Base-by-base conservation (phyloP, 2,888 invertebrate species). In the Ypsolopha sequella region DNA sequence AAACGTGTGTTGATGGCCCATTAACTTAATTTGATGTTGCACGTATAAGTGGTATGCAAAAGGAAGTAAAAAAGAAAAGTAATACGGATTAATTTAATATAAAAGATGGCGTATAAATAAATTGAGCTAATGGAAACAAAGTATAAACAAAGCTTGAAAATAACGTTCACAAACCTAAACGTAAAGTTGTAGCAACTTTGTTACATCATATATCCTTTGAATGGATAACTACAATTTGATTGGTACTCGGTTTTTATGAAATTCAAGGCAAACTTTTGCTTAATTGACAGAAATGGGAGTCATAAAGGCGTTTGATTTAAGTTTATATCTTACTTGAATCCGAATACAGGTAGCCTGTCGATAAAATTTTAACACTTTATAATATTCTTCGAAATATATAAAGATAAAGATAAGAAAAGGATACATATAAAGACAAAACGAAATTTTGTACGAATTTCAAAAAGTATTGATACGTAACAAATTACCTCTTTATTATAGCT, bases 1-100 rank as follows among this genome's bases (percentile, higher is more conserved):
- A 54, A 48, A 56, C 13, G 41, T 50, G 52, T 61, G 61, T 61
- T 64, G 60, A 63, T 60, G 60, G 57, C 53, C 53, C 57, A 53
- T 66, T 63, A 60, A 63, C 56, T 53, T 56, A 60, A 61, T 64
- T 62, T 61, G 62, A 59, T 56, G 52, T 61, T 24, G 24, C 24
- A 24, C 64, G 43, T 35, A n/a, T 34, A 51, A 13, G 48, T 7
- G 48, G 41, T 48, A 36, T 43, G 35, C 41, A 24, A 24, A 24
- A 24, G 24, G 24, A 24, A 24, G 24, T 24, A 24, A 24, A 24
- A 24, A 2, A 24, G 24, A 24, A 24, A 24, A 24, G 39, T 6
- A 39, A 39, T 39, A 7, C n/a, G n/a, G 39, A 10, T 11, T 6
- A 39, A 6, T 10, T 11, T 39, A 38, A 8, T 38, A 38, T 39